Conservation (phyloP, 2,797 vertebrate species). For the Diglossa cyanea region DNA sequence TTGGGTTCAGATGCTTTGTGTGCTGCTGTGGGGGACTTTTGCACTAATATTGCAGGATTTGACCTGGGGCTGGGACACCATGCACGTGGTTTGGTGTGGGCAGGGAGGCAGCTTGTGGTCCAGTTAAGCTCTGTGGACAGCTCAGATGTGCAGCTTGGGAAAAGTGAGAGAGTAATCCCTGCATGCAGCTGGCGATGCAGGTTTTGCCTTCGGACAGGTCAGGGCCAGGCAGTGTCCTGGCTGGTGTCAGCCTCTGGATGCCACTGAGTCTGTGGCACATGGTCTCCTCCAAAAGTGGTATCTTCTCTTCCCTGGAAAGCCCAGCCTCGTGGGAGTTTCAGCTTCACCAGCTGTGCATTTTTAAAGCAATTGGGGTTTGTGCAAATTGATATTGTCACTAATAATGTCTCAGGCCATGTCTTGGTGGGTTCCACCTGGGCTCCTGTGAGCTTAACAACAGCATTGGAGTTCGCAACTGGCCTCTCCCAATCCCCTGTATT, state of each 20-base stretch:
- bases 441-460: background rate
- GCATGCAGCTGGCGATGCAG: fast-evolving
- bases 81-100: fast-evolving
- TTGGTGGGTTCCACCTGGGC: background rate
- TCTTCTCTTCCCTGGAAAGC: background rate
- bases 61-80: background rate
- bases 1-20: background rate
- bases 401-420: background rate
- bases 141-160: background rate
- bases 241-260: background rate
- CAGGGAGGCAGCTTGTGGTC: background rate
- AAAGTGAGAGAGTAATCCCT: background rate
- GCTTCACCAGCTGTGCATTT: background rate
- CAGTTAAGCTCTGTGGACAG: background rate
- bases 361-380: background rate
- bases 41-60: background rate
- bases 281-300: background rate
- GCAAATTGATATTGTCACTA: background rate
- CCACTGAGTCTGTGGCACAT: fast-evolving
- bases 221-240: background rate
- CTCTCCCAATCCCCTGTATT: background rate
- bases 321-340: background rate
- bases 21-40: background rate
- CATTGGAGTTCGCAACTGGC: fast-evolving
- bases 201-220: background rate